These are phyloP conservation scores for Rana temporaria DNA, from an alignment of 2,113 vertebrate species.

Conservation along the genomic window DNA sequence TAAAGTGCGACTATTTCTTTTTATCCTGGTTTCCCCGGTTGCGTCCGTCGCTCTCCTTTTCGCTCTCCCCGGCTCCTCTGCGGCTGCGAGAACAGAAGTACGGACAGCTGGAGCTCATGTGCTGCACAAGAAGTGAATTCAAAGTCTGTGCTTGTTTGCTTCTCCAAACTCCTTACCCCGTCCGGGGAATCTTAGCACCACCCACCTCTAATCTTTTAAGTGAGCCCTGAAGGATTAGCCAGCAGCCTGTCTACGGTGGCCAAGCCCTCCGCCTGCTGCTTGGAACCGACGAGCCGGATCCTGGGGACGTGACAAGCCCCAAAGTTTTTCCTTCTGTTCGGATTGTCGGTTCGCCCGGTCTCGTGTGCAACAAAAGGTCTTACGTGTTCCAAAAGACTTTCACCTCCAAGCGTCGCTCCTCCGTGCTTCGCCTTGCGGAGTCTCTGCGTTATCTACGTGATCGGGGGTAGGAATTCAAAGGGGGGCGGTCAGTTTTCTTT, in stretches of 20 bases:
- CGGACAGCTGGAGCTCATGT: constrained; percentile 51
- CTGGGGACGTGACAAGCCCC: constrained; percentile 17
- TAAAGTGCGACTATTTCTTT: not conserved
- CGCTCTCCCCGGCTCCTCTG: constrained; percentile 24
- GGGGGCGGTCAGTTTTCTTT: too few species aligned
- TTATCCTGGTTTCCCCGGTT: not conserved
- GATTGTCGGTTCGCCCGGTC: not conserved
- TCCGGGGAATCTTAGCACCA: constrained; percentile 53
- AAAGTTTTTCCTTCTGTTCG: constrained; percentile 41
- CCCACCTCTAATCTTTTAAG: constrained; percentile 57
- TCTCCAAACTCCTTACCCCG: constrained; percentile 52
- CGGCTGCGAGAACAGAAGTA: constrained; percentile 43
- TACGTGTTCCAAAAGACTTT: not conserved
- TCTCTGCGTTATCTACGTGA: too few species aligned
- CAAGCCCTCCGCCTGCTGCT: constrained; percentile 47
- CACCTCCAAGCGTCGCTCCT: constrained; percentile 34
- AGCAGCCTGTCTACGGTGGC: constrained; percentile 52
- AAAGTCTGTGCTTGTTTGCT: constrained; percentile 53
- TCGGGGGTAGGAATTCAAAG: too few species aligned
- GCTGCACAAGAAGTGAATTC: constrained; percentile 54
- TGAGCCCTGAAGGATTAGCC: constrained; percentile 57
- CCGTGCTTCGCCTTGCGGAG: not conserved
- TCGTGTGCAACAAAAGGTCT: not conserved
- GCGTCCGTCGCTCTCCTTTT: constrained; percentile 31
- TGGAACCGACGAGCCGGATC: constrained; percentile 21